phyloP scores from a whole-genome alignment of 92 coral and sea anemone species.

The Blastomussa wellsi region DNA sequence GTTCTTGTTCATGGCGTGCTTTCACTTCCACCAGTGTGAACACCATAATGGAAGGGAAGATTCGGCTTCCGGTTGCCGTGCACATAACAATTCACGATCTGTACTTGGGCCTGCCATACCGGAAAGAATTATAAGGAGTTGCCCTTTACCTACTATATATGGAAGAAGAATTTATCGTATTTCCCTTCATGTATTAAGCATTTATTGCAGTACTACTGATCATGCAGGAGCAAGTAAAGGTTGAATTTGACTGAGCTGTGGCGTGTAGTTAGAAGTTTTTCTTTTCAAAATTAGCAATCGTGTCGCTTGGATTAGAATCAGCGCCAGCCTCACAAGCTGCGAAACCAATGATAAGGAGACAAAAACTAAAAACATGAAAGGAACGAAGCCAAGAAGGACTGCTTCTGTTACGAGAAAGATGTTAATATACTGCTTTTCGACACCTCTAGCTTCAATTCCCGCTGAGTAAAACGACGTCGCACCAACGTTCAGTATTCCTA shows the following conservation, averaged over 20 bases:
- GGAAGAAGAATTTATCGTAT: no score
- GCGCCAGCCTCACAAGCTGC: slow-evolving; percentile 20
- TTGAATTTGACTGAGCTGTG: not conserved
- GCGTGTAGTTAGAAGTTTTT: not conserved
- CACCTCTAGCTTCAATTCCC: slow-evolving; percentile 25
- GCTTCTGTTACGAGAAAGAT: slow-evolving; percentile 32
- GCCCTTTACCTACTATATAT: no score
- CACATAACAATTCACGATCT: no score
- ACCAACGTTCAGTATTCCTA: slow-evolving; percentile 52
- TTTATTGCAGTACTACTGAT: no score
- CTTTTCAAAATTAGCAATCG: not conserved
- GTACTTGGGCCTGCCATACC: no score
- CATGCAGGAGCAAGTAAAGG: not conserved
- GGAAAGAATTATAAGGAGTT: no score
- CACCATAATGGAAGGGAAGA: no score
- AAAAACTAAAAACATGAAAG: slow-evolving; percentile 20
- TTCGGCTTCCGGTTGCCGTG: no score
- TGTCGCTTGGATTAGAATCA: not conserved
- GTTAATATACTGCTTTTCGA: not conserved
- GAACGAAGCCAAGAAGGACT: slow-evolving; percentile 35
- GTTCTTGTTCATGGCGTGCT: no score
- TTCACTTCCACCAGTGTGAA: no score
- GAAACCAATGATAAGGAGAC: slow-evolving; percentile 21
- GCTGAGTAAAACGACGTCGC: slow-evolving; percentile 36
- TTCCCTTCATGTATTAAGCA: no score